These are phyloP conservation scores for Allacma fusca DNA, from an alignment of 2,888 invertebrate genomes.

Conservation along the genomic window DNA sequence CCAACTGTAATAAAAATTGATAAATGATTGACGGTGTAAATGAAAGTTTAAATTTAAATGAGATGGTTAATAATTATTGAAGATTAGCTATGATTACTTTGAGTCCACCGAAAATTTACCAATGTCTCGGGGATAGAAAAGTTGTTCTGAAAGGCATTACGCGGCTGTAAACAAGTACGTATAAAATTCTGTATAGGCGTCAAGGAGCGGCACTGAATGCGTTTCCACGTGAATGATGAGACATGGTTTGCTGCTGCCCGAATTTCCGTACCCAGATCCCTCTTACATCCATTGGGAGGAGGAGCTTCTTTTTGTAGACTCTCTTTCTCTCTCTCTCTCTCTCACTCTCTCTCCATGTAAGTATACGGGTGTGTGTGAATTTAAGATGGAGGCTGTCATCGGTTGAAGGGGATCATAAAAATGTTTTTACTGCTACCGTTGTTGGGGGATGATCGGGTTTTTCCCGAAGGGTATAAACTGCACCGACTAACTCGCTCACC, in stretches of 20 bases:
- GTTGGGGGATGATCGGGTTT: slow-evolving; percentile 28
- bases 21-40: too few species aligned
- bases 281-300: slow-evolving; percentile 20
- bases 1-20: too few species aligned
- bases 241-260: neutral
- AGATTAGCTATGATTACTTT: too few species aligned
- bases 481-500: neutral
- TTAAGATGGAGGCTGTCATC: slow-evolving; percentile 41
- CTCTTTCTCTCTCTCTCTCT: too few species aligned
- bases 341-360: slow-evolving; percentile 10
- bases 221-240: neutral
- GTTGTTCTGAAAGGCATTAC: too few species aligned
- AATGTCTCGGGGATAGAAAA: too few species aligned
- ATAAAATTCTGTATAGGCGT: too few species aligned
- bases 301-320: slow-evolving; percentile 40
- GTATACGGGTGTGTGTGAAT: slow-evolving; percentile 11
- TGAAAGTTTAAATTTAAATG: too few species aligned
- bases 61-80: too few species aligned
- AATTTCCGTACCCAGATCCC: neutral
- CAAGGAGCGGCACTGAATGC: too few species aligned
- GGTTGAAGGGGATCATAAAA: slow-evolving; percentile 37
- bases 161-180: too few species aligned
- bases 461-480: slow-evolving; percentile 33
- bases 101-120: too few species aligned
- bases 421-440: slow-evolving; percentile 33